phyloP scores from a whole-genome alignment of 2,113 vertebrate species.

The Diphyllodes magnificus region DNA sequence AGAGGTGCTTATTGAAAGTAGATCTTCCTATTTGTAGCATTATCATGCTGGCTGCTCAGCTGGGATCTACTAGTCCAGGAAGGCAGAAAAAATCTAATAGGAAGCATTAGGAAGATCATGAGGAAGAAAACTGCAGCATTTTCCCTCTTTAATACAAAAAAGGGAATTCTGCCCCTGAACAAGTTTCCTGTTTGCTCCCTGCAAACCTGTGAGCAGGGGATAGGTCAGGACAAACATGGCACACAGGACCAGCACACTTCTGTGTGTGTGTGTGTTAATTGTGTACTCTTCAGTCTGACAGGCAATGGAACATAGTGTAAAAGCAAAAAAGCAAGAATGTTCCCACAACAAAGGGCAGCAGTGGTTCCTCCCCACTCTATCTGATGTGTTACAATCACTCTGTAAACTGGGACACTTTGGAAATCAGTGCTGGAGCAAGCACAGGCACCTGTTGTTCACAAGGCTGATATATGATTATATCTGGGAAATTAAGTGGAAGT shows the following conservation, averaged over 20 bases:
- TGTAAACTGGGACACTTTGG: neutral
- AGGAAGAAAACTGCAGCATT: neutral
- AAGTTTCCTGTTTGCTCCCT: neutral
- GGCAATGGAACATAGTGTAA: neutral
- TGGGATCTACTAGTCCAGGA: neutral
- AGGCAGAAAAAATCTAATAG: neutral
- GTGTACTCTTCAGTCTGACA: neutral
- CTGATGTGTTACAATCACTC: neutral
- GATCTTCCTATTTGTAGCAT: neutral
- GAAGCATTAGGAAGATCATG: neutral
- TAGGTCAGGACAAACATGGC: neutral
- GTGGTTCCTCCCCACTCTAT: neutral
- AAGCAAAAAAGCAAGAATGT: neutral
- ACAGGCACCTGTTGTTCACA: neutral
- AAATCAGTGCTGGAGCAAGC: neutral
- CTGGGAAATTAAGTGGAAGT: neutral
- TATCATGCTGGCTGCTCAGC: neutral
- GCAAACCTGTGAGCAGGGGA: neutral
- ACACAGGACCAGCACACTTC: neutral
- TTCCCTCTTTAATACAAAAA: neutral
- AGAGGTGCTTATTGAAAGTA: neutral
- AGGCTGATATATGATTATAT: neutral
- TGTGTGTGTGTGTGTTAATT: neutral
- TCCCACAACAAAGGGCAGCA: neutral
- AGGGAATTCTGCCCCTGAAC: neutral